Base-by-base conservation (phyloP, 1,140 invertebrate genomes). In the Carposina sasakii region DNA sequence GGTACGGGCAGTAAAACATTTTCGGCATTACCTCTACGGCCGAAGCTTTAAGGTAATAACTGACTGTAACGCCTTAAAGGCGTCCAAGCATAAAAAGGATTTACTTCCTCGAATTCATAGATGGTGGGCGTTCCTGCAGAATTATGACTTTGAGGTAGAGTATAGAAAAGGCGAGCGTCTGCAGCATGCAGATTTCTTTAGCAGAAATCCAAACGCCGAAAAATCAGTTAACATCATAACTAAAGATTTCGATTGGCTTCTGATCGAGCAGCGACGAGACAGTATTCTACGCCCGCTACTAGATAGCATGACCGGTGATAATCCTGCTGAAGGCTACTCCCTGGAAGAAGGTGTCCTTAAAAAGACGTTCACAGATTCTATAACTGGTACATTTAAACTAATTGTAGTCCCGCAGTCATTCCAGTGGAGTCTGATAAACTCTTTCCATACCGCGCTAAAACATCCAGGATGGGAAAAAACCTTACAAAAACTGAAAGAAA, bases 21-120 rank as follows among this genome's bases (percentile, higher is more conserved):
- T 57, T 52, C 48, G 67, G 1, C 43, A 65, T 0, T 85, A 76
- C 48, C 48, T 84, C 3, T 34, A 73, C 1, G 61, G 61, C 0
- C 54, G 64, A 10, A 37, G 56, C 19, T 78, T 81, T 40, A 71
- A 31, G n/a, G 41, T 76, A 0, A 52, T 78, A 0, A 81, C 68
- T 0, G 77, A 81, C 47, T 65, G 73, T 34, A 61, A 65, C 34
- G 60, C 71, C 0, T 48, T 60, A 46, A 57, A 51, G n/a, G 48
- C 45, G 12, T 33, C 57, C 50, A 16, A 57, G 39, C n/a, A 57
- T 49, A 48, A 39, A 67, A 69, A 63, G 41, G 68, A 73, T 37
- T 31, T 70, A 3, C 31, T 59, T 17, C 60, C 68, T 12, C 16
- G 67, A 34, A 57, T 73, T 26, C 64, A 61, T 16, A 24, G 66